These are phyloP conservation scores for Drosophila fuyamai DNA, from an alignment of 1,140 invertebrate species.

Conservation along the genomic window DNA sequence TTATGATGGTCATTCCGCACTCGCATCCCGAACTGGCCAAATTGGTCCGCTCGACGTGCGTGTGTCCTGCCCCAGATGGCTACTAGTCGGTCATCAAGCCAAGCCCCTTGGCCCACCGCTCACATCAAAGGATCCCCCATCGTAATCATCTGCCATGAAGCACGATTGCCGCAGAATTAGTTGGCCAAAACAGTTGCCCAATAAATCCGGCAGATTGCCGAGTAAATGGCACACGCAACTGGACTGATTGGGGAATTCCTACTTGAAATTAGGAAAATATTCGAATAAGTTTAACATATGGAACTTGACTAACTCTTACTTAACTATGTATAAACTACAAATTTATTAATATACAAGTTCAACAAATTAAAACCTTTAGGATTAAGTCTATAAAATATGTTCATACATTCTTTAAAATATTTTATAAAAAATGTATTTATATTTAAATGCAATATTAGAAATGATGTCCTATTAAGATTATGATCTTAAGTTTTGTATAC, in stretches of 20 bases:
- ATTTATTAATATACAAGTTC: no score
- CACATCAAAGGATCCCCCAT: conserved; percentile 34
- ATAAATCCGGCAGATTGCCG: conserved; percentile 13
- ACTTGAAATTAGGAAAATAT: neutral
- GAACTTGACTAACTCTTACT: no score
- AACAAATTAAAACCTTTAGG: no score
- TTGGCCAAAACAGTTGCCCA: conserved; percentile 6
- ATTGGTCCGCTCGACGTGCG: conserved; percentile 47
- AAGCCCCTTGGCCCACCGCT: conserved; percentile 9
- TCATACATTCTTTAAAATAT: no score
- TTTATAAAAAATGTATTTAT: no score
- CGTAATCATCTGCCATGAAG: conserved; percentile 39
- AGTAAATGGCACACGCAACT: conserved; percentile 28
- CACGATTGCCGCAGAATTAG: conserved; percentile 29
- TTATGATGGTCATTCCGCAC: conserved; percentile 51
- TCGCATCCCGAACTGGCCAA: conserved; percentile 20
- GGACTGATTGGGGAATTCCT: conserved; percentile 20
- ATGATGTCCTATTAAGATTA: neutral
- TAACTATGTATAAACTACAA: no score
- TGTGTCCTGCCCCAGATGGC: conserved; percentile 60
- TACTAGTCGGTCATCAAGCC: conserved; percentile 38
- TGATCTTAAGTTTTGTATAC: neutral
- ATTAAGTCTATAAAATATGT: no score
- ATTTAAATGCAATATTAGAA: no score
- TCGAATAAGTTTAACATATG: neutral